Base-by-base conservation (phyloP, 2,113 vertebrate genomes). In the Gnathonemus longibarbis region DNA sequence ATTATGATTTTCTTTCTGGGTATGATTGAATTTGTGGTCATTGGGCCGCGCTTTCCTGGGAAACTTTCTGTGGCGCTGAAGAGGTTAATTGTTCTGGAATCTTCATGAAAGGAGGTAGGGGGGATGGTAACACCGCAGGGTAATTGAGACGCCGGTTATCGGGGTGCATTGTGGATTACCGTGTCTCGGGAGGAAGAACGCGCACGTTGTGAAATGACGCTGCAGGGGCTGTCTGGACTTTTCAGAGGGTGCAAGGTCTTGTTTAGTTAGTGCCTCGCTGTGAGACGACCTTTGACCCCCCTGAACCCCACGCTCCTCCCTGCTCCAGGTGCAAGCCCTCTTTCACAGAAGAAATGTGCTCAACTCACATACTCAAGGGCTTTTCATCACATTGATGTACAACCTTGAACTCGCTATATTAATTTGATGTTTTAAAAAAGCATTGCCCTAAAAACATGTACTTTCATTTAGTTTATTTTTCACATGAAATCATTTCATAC, bases 101-200 rank as follows among this genome's bases (percentile, higher is more conserved):
- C 94, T 95, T 92, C 93, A 94, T 93, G 92, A 91, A 92, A 80
- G 74, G 74, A 80, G 35, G n/a, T 31, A 4, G 62, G 92, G 94
- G 93, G 62, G 45, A 94, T 91, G 90, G 93, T 92, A 94, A 48
- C 95, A 93, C 88, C 88, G 93, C 91, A 92, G 90, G 93, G 95
- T 95, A 96, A 94, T 95, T 96, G 95, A 96, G 94, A 95, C 91
- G 94, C 95, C 93, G 92, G 95, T 96, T 95, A 95, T 94, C 95
- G 95, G 93, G 95, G 94, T 95, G 95, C 95, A 95, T 97, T 97
- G 96, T 97, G 96, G 97, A 97, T 98, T 97, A 95, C 96, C 93
- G 91, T 91, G 93, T 90, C 91, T 93, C 49, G 94, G 94, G 95
- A 94, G 93, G 94, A 95, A 96, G 94, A 94, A 95, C 96, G 94